These are phyloP conservation scores for Eledona agricola DNA, from an alignment of 2,888 invertebrate genomes.

Conservation along the genomic window DNA sequence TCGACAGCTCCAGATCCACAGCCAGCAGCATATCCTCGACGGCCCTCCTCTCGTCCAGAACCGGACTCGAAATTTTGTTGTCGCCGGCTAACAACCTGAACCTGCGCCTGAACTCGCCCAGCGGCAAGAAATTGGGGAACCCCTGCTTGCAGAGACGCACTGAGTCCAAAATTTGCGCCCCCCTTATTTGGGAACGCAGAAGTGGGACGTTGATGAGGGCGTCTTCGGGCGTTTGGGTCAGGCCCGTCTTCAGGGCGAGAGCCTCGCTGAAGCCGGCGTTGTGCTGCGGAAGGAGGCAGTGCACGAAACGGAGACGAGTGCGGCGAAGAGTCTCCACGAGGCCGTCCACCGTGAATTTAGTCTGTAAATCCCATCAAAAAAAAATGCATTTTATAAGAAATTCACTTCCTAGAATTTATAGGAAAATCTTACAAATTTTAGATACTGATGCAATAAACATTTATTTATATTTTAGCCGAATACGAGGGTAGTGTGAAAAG, in stretches of 20 bases:
- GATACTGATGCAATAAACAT: too few relatives aligned
- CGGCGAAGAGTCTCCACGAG: conserved; percentile 89
- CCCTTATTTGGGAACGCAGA: conserved; percentile 88
- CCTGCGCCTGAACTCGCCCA: conserved; percentile 88
- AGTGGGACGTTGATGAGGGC: conserved; percentile 82
- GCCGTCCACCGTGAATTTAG: conserved; percentile 80
- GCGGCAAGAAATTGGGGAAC: conserved; percentile 89
- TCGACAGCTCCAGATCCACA: conserved; percentile 84
- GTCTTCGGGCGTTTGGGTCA: conserved; percentile 62
- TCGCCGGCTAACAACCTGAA: conserved; percentile 71
- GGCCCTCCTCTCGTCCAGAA: conserved; percentile 69
- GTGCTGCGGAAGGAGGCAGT: conserved; percentile 83
- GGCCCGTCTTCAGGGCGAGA: conserved; percentile 61
- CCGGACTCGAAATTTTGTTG: conserved; percentile 59
- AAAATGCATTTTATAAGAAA: too few relatives aligned
- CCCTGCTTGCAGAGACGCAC: conserved; percentile 92
- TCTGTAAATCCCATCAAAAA: too few relatives aligned
- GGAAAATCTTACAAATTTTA: too few relatives aligned
- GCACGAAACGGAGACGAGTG: conserved; percentile 88
- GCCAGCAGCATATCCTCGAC: conserved; percentile 86
- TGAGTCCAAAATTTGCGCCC: conserved; percentile 88
- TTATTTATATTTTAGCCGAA: too few relatives aligned
- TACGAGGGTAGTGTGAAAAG: too few relatives aligned
- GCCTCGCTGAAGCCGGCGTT: conserved; percentile 73
- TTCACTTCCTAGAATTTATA: too few relatives aligned